These are phyloP conservation scores for Tuberolachnus salignus DNA, from an alignment of 2,888 invertebrate species.

Conservation along the genomic window DNA sequence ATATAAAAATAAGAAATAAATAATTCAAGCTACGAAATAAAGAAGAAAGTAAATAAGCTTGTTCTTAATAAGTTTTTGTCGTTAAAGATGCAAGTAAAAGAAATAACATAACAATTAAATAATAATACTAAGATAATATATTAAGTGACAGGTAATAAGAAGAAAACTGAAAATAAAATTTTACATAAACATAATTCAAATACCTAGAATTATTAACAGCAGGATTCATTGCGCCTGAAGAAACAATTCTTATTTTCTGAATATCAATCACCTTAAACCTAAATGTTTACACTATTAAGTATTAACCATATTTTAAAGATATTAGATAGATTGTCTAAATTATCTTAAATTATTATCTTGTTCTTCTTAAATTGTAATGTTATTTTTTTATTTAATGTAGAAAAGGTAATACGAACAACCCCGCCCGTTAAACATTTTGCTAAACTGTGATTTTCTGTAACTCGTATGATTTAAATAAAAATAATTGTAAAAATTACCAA, in stretches of 20 bases:
- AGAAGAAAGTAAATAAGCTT: conserved; percentile 31
- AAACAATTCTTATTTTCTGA: conserved; percentile 49
- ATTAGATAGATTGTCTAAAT: conserved; percentile 24
- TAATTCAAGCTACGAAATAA: conserved; percentile 17
- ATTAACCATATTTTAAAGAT: conserved; percentile 39
- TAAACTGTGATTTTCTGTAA: background rate
- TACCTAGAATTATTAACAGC: conserved; percentile 48
- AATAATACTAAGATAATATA: background rate
- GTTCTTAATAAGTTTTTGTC: conserved; percentile 15
- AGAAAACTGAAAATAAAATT: conserved; percentile 37
- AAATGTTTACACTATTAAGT: conserved; percentile 52
- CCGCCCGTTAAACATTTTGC: conserved; percentile 3
- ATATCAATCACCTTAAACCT: conserved; percentile 54
- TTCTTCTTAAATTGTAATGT: conserved; percentile 1
- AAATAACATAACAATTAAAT: conserved; percentile 30
- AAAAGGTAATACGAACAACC: background rate
- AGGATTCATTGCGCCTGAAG: conserved; percentile 48
- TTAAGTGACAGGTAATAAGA: conserved; percentile 31
- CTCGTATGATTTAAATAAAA: conserved; percentile 20
- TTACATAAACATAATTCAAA: conserved; percentile 42
- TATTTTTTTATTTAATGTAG: conserved; percentile 7
- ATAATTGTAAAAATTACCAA: background rate
- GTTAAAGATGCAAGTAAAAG: conserved; percentile 30
- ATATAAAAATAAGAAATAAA: conserved; percentile 11
- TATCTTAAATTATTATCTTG: background rate